Percentiles rank a stretch among this genome's conserved stretches.
These are phyloP conservation scores for Sialis lutaria DNA, from an alignment of 2,888 invertebrate genomes.

Conservation along the genomic window DNA sequence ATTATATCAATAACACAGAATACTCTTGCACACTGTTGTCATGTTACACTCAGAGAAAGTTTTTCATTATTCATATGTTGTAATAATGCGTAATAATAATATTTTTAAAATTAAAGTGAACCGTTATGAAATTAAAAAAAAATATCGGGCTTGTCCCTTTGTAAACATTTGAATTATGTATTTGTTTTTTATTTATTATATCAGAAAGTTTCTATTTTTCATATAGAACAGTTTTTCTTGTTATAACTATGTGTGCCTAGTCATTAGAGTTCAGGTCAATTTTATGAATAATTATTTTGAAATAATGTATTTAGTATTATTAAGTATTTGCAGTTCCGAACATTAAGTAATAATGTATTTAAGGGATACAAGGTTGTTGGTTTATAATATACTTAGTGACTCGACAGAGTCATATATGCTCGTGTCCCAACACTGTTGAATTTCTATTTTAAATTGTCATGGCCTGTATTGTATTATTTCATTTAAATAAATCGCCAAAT, in stretches of 20 bases:
- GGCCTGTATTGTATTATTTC: conserved; percentile 6
- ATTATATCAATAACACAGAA: not conserved
- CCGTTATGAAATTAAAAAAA: conserved; percentile 14
- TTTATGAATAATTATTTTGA: conserved; percentile 25
- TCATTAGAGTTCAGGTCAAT: conserved; percentile 46
- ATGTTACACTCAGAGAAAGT: conserved; percentile 25
- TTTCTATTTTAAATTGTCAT: conserved; percentile 5
- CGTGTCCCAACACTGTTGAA: conserved; percentile 4
- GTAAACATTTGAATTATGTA: conserved; percentile 16
- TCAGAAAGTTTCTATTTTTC: conserved; percentile 32
- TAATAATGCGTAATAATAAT: conserved; percentile 22
- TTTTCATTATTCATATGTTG: conserved; percentile 28
- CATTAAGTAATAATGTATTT: conserved; percentile 1
- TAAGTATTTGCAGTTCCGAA: conserved; percentile 20
- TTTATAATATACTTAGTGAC: not conserved
- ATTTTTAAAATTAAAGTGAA: conserved; percentile 25
- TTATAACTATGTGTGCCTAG: conserved; percentile 45
- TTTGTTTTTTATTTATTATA: conserved; percentile 27
- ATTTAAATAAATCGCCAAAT: conserved; percentile 6
- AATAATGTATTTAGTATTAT: conserved; percentile 15
- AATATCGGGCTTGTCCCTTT: conserved; percentile 5
- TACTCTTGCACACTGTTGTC: conserved; percentile 23
- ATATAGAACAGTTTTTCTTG: conserved; percentile 35
- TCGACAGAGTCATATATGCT: not conserved
- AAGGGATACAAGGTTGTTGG: not conserved